Base-by-base conservation (phyloP, 2,797 vertebrate genomes). In the Tokudaia tokunoshimensis region DNA sequence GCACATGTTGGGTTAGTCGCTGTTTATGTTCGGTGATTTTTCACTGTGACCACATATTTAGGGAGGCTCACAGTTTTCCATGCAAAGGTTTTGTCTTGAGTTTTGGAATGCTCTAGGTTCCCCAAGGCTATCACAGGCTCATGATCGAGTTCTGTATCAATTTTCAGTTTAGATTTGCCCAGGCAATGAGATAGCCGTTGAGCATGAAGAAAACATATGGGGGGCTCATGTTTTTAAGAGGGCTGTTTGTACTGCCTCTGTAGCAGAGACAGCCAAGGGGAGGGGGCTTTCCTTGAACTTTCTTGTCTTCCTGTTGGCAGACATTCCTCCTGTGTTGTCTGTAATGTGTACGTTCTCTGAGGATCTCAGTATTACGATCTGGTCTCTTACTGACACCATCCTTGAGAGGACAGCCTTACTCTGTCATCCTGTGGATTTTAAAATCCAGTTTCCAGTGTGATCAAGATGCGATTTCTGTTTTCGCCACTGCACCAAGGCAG, bases 21-120 rank as follows among this genome's bases (percentile, higher is more conserved):
- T 92, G 87, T 90, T 82, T 88, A 34, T 29, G 22, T 79, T 78
- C 50, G 22, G 6, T 61, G 47, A 70, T 90, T 95, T 94, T 85
- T 94, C 9, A 83, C 14, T 88, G 47, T 57, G n/a, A 89, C 65
- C 26, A 13, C 4, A 57, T 82, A 26, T 85, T 44, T 74, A 91
- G 34, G 20, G n/a, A 29, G 6, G 70, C 17, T 92, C 57, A 22
- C 70, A 86, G 20, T 52, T 85, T 96, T 92, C 87, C 24, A 29
- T 52, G 31, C 85, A 55, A 89, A 67, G 63, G 10, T 15, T 59
- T 87, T 87, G 63, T 11, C 61, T 52, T 92, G 80, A 89, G 70
- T 72, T 96, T 92, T 65, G 50, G 7, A 86, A 89, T 50, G 55
- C 2, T 79, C 47, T 74, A 37, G 76, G 19, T 93, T 1, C 13